phyloP scores from a whole-genome alignment of 2,113 vertebrate species.

The Nanorana parkeri region DNA sequence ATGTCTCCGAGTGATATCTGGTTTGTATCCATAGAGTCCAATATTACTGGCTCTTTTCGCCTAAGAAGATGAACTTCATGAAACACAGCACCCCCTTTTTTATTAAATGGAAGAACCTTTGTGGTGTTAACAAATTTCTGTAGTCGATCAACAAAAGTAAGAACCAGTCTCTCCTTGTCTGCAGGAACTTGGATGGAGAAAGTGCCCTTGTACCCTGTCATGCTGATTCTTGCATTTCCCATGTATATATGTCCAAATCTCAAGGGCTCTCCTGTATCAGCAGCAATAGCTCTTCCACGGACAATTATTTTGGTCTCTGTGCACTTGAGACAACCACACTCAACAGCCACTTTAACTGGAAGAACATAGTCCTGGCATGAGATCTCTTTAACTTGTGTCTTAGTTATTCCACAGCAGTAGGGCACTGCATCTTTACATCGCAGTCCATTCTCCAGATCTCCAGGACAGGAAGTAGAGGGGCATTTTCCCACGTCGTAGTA shows the following conservation, averaged over 20 bases:
- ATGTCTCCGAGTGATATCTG: constrained; percentile 87
- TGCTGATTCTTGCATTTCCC: constrained; percentile 85
- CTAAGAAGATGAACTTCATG: constrained; percentile 92
- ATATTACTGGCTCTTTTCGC: constrained; percentile 81
- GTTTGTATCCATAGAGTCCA: constrained; percentile 83
- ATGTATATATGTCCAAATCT: constrained; percentile 94
- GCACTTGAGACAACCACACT: constrained; percentile 91
- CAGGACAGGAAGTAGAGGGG: constrained; percentile 78
- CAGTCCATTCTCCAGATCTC: constrained; percentile 84
- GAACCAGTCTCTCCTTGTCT: constrained; percentile 88
- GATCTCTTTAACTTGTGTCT: constrained; percentile 82
- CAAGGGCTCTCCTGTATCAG: constrained; percentile 91
- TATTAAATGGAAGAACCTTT: constrained; percentile 92
- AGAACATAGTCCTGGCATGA: constrained; percentile 84
- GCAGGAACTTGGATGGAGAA: constrained; percentile 90
- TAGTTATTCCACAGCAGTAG: constrained; percentile 90
- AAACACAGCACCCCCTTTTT: constrained; percentile 89
- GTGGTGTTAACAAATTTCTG: constrained; percentile 97
- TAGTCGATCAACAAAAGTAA: constrained; percentile 94
- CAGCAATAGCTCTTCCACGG: constrained; percentile 85
- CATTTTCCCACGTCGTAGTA: constrained; percentile 92
- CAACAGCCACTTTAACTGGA: constrained; percentile 81
- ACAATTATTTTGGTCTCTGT: constrained; percentile 84
- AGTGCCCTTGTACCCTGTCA: constrained; percentile 95
- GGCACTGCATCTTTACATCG: constrained; percentile 85